A percentile compares a stretch with the other conserved stretches of the same genome.
Evolutionary conservation across 2,797 vertebrate species (phyloP).

Genomic region (Lophius americanus): DNA sequence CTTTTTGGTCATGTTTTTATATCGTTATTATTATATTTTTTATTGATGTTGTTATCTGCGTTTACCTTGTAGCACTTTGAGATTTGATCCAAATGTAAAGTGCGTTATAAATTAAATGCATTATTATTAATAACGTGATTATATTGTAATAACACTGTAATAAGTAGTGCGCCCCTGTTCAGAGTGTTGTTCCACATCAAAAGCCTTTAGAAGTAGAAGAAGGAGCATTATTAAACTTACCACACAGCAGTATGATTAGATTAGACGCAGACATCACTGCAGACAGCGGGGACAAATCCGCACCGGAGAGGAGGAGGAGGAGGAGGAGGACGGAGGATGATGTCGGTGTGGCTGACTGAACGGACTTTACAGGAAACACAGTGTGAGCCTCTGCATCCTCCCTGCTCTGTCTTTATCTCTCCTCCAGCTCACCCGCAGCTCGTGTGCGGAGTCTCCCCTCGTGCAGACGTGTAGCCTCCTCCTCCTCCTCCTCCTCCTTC

Average conservation of each 20-base stretch:
- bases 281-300: slow-evolving; percentile 50
- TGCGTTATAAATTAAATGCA: no score
- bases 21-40: no score
- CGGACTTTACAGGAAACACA: neutral
- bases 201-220: neutral
- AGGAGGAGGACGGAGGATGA: neutral
- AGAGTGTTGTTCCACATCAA: no score
- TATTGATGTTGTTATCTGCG: no score
- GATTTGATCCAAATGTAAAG: no score
- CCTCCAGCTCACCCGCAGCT: neutral
- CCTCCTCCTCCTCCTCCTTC: neutral
- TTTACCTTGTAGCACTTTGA: no score
- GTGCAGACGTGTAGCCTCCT: neutral
- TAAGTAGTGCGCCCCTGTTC: no score
- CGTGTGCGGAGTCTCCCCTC: neutral
- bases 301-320: slow-evolving; percentile 15
- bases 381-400: neutral
- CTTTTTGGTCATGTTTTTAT: no score
- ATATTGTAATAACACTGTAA: no score
- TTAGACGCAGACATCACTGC: slow-evolving; percentile 60
- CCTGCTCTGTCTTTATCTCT: neutral
- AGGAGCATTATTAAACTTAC: slow-evolving; percentile 60
- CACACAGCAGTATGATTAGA: slow-evolving; percentile 48
- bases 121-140: no score
- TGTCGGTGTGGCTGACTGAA: neutral